phyloP scores from a whole-genome alignment of 2,113 vertebrate genomes.

The Odontesthes bonariensis region DNA sequence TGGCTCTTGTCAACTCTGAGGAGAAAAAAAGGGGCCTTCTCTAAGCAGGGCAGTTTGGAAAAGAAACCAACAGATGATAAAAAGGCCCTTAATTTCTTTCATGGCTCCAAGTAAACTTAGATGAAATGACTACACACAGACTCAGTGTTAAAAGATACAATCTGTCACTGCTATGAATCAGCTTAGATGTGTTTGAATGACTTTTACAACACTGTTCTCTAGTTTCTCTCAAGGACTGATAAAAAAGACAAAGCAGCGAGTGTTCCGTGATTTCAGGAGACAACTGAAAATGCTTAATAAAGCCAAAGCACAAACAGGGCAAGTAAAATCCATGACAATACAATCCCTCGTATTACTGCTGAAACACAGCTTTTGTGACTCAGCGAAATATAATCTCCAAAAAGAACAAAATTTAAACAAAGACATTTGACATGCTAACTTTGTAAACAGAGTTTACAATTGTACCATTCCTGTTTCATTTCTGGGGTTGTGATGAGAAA shows the following conservation, averaged over 20 bases:
- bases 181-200: constrained; percentile 7
- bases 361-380: constrained; percentile 58
- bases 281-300: constrained; percentile 47
- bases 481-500: constrained; percentile 13
- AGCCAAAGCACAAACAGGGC: constrained; percentile 45
- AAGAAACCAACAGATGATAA: constrained; percentile 48
- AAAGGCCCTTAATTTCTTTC: constrained; percentile 47
- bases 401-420: background rate
- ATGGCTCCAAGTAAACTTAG: constrained; percentile 49
- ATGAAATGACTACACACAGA: constrained; percentile 30
- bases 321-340: constrained; percentile 23
- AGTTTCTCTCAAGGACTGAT: constrained; percentile 23
- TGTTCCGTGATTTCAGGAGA: constrained; percentile 46
- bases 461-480: background rate
- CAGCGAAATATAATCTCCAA: constrained; percentile 40
- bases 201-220: constrained; percentile 10
- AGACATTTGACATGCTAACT: background rate
- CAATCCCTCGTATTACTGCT: constrained; percentile 45
- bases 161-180: constrained; percentile 43
- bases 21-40: constrained; percentile 22
- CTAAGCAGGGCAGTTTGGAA: constrained; percentile 30
- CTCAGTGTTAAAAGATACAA: constrained; percentile 28
- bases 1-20: constrained; percentile 70
- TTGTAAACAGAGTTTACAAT: background rate
- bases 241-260: constrained; percentile 23